Evolutionary conservation across 2,113 vertebrate genomes (phyloP).

Genomic region (Pseudopodoces humilis): DNA sequence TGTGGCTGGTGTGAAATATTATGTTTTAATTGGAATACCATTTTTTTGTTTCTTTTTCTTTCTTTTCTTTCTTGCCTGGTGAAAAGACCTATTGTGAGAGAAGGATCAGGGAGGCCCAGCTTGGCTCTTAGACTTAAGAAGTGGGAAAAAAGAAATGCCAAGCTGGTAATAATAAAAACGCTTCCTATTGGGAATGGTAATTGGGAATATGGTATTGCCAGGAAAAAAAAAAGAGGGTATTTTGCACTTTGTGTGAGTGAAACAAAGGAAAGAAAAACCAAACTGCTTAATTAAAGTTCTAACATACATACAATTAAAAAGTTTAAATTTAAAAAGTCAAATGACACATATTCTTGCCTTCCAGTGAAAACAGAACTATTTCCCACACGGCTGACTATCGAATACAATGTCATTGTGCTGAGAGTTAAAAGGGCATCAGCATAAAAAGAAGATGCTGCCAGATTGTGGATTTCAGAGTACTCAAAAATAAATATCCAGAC

Average conservation of each 20-base stretch:
- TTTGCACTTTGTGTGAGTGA: slow-evolving; percentile 34
- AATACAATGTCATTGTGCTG: not conserved
- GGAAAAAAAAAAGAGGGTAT: slow-evolving; percentile 31
- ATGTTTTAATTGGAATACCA: not conserved
- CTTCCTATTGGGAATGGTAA: slow-evolving; percentile 65
- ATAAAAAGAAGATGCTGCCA: not conserved
- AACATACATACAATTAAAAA: not conserved
- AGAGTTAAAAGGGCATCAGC: not conserved
- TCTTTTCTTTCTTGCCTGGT: not conserved
- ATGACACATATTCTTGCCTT: not conserved
- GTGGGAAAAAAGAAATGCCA: slow-evolving; percentile 53
- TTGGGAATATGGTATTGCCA: slow-evolving; percentile 55
- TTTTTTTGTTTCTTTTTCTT: not conserved
- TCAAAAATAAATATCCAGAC: not conserved
- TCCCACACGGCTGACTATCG: not conserved
- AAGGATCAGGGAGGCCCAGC: not conserved
- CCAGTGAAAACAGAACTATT: not conserved
- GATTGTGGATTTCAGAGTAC: not conserved
- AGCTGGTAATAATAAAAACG: slow-evolving; percentile 68
- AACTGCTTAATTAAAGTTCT: not conserved
- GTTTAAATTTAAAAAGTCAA: not conserved
- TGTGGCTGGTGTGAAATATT: not conserved
- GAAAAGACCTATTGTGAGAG: slow-evolving; percentile 14
- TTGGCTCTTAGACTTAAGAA: slow-evolving; percentile 14
- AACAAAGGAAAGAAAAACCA: slow-evolving; percentile 49